These are phyloP conservation scores for Pagetopsis macropterus DNA, from an alignment of 2,797 vertebrate species.

Conservation along the genomic window DNA sequence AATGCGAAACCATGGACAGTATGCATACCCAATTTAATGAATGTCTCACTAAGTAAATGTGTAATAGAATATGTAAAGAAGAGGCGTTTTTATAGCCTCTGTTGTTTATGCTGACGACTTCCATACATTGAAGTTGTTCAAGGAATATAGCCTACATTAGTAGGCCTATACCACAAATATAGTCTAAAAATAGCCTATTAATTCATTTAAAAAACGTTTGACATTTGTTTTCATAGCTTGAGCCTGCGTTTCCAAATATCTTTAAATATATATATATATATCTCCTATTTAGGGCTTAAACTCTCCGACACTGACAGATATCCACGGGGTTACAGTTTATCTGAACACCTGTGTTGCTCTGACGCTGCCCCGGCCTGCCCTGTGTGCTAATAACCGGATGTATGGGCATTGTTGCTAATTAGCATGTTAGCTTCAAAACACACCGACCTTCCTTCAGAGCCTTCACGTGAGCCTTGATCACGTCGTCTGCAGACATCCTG, in stretches of 20 bases:
- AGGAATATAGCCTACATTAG: too few species aligned
- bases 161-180: not conserved
- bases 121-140: too few species aligned
- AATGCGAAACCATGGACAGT: not conserved
- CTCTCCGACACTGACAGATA: not conserved
- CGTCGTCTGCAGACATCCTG: conserved; percentile 85
- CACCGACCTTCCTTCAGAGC: conserved; percentile 85
- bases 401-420: not conserved
- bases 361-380: not conserved
- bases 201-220: not conserved
- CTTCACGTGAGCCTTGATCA: conserved; percentile 82
- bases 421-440: not conserved
- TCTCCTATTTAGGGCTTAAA: too few species aligned
- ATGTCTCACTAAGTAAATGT: not conserved
- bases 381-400: not conserved
- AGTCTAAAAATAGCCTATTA: not conserved
- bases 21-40: not conserved
- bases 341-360: conserved; percentile 10
- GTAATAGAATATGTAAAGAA: too few species aligned
- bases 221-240: not conserved
- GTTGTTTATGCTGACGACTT: too few species aligned
- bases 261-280: too few species aligned
- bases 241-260: not conserved
- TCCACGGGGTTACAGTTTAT: not conserved
- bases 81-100: not conserved